phyloP scores from a whole-genome alignment of 2,888 invertebrate species.

The Drosophila rubida region DNA sequence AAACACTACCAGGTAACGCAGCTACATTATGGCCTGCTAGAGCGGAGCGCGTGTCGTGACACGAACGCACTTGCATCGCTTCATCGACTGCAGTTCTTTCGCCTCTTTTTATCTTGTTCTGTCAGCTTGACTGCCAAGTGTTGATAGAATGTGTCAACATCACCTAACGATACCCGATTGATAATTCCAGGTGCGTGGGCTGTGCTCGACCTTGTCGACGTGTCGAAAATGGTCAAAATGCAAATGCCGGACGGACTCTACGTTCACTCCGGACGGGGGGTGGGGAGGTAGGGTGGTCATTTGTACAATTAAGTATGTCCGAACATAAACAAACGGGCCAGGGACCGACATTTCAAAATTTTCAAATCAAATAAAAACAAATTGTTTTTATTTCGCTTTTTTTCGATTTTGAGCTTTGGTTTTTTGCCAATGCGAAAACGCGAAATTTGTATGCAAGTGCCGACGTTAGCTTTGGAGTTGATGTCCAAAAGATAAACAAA shows the following conservation, averaged over 20 bases:
- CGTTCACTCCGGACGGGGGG: neutral
- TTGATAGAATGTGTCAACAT: constrained; percentile 27
- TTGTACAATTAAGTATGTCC: constrained; percentile 18
- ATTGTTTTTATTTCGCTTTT: constrained; percentile 9
- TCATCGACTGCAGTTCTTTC: neutral
- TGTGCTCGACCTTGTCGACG: constrained; percentile 48
- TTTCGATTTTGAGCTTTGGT: neutral
- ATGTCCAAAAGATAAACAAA: constrained; percentile 45
- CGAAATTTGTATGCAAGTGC: constrained; percentile 23
- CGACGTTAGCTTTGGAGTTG: constrained; percentile 24
- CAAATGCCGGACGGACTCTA: constrained; percentile 20
- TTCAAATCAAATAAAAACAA: constrained; percentile 40
- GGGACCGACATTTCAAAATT: constrained; percentile 42
- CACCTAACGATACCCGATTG: constrained; percentile 15
- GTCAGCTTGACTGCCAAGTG: neutral
- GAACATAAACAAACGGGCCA: constrained; percentile 43
- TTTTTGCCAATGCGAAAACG: constrained; percentile 27
- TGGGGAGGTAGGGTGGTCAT: constrained; percentile 12
- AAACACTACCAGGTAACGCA: neutral
- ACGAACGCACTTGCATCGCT: neutral
- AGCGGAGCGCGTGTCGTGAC: neutral
- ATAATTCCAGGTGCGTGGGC: constrained; percentile 38
- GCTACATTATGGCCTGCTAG: neutral
- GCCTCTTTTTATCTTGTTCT: constrained; percentile 5
- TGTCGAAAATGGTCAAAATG: constrained; percentile 42